Base-by-base conservation (phyloP, 2,797 vertebrate genomes). In the Karalla daura region DNA sequence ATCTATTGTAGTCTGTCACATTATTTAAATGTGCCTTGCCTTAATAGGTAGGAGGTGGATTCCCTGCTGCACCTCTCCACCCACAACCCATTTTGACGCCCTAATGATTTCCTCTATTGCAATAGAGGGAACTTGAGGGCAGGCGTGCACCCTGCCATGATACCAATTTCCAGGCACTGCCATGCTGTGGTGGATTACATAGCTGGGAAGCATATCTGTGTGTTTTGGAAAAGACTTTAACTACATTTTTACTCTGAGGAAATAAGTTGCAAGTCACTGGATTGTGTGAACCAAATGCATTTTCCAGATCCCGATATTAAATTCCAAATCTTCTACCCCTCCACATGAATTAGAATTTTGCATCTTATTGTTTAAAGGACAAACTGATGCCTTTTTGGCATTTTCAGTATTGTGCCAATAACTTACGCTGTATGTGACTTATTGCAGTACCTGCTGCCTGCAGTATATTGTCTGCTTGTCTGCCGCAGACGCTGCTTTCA, bases 141-240 rank as follows among this genome's bases (percentile, higher is more conserved):
- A 76, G 66, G 77, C 70, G 51, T 78, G 56, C 80, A 70, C 33
- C 68, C 64, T 58, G 69, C 74, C 76, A 76, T 76, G 37, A 81
- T 84, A 39, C 55, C 63, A 74, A 79, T 79, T 71, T 47, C 50
- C 55, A 61, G 64, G 62, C 51, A 56, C 49, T 53, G 24, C 55
- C 81, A 66, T 58, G 69, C 63, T 76, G 70, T 36, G 52, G 49
- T 80, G 46, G 72, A 73, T 70, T 73, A 74, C 51, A 70, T 27
- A 12, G 21, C 63, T 46, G 45, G 74, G 52, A 69, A 76, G 45
- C 52, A 69, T 61, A 75, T 61, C 70, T 61, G 44, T 65, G 44
- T 68, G 49, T 76, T 73, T 61, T 27, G 61, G 52, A 83, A 55
- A 70, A 56, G n/a, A 74, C 43, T 46, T 72, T 53, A 45, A 63